Evolutionary conservation across 1,140 invertebrate genomes (phyloP).

Genomic region (Fopius arisanus): DNA sequence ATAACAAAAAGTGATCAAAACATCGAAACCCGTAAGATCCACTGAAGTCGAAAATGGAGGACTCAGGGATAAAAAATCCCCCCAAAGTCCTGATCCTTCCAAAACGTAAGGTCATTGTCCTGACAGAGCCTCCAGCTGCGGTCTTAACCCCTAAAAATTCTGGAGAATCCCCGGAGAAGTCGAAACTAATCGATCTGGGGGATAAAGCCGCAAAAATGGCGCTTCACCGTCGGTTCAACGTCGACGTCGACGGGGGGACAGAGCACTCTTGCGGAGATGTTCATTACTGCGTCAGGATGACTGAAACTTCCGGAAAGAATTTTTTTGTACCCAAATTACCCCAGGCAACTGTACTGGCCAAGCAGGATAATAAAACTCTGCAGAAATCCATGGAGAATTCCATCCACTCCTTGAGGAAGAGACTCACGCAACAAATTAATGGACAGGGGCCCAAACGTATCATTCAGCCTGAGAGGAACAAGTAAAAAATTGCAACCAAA

Average conservation of each 20-base stretch:
- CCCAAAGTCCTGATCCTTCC: neutral
- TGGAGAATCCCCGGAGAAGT: neutral
- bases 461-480: neutral
- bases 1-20: neutral
- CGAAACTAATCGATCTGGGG: slow-evolving; percentile 40
- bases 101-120: neutral
- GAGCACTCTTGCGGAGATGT: slow-evolving; percentile 9
- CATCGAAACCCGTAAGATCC: neutral
- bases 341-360: slow-evolving; percentile 42
- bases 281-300: slow-evolving; percentile 11
- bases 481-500: neutral
- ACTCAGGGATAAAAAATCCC: neutral
- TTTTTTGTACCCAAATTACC: slow-evolving; percentile 36
- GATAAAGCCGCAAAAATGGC: slow-evolving; percentile 43
- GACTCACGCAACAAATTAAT: neutral
- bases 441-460: neutral
- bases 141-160: neutral
- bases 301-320: neutral
- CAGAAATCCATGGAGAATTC: neutral
- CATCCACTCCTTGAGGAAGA: neutral
- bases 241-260: neutral
- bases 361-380: slow-evolving; percentile 28
- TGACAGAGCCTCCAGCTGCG: neutral
- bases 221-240: slow-evolving; percentile 21
- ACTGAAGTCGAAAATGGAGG: neutral